These are phyloP conservation scores for Zoanthus sociatus DNA, from an alignment of 92 coral and sea anemone genomes.

Conservation along the genomic window DNA sequence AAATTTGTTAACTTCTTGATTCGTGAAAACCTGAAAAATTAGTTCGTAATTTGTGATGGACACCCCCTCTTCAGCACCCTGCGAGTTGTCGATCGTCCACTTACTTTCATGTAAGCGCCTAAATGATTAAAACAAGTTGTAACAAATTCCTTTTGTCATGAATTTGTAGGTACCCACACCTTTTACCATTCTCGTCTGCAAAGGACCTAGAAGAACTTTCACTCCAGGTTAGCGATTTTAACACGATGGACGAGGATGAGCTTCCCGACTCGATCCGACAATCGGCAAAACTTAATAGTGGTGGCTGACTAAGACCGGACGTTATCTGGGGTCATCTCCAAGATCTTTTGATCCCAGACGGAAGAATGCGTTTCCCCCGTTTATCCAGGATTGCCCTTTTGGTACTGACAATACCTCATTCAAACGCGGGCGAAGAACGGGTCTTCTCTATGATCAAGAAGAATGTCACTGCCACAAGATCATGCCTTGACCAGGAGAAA, in stretches of 20 bases:
- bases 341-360: background rate
- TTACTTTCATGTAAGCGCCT: conserved; percentile 4
- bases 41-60: conserved; percentile 3
- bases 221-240: background rate
- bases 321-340: background rate
- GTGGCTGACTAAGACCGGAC: background rate
- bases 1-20: background rate
- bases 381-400: background rate
- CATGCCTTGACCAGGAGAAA: background rate
- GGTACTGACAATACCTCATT: background rate
- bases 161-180: background rate
- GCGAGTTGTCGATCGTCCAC: background rate
- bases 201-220: conserved; percentile 4
- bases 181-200: background rate
- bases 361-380: background rate
- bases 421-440: background rate
- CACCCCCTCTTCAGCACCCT: background rate
- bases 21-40: background rate
- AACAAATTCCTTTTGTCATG: background rate
- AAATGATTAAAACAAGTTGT: background rate
- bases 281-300: background rate
- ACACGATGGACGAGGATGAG: conserved; percentile 3
- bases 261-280: conserved; percentile 2
- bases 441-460: background rate
- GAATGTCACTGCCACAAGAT: background rate